A percentile compares a stretch with the other conserved stretches of the same genome.
Evolutionary conservation across 2,797 vertebrate genomes (phyloP).

Genomic region (Hypotaenidia okinawae): DNA sequence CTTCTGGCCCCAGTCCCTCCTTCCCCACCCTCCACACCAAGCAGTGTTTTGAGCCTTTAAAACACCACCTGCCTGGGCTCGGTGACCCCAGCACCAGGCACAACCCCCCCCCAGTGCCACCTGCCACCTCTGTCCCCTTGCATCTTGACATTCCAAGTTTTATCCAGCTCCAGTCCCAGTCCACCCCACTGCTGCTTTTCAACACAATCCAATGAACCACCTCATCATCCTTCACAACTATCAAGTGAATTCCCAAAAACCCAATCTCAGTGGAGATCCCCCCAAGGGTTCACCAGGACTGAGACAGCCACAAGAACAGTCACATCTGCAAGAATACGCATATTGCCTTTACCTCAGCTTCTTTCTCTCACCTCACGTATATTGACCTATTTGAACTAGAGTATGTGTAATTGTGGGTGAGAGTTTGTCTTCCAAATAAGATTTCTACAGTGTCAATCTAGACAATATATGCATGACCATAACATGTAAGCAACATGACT

Average conservation of each 20-base stretch:
- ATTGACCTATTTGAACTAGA: neutral
- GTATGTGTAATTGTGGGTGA: no score
- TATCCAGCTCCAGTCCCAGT: neutral
- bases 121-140: neutral
- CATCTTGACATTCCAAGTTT: neutral
- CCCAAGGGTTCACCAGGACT: neutral
- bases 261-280: neutral
- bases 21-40: neutral
- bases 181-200: neutral
- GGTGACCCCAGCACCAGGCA: rapidly evolving
- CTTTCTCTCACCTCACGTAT: neutral
- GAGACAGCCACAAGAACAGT: neutral
- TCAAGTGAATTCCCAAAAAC: neutral
- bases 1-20: neutral
- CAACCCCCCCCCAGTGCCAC: rapidly evolving
- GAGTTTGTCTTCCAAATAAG: neutral
- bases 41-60: neutral
- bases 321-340: rapidly evolving
- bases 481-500: neutral
- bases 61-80: rapidly evolving
- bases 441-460: neutral
- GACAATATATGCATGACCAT: neutral
- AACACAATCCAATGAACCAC: neutral
- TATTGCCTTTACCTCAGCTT: neutral
- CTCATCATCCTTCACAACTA: neutral